Conservation (phyloP, 2,113 vertebrate genomes). For the Hyla sarda region DNA sequence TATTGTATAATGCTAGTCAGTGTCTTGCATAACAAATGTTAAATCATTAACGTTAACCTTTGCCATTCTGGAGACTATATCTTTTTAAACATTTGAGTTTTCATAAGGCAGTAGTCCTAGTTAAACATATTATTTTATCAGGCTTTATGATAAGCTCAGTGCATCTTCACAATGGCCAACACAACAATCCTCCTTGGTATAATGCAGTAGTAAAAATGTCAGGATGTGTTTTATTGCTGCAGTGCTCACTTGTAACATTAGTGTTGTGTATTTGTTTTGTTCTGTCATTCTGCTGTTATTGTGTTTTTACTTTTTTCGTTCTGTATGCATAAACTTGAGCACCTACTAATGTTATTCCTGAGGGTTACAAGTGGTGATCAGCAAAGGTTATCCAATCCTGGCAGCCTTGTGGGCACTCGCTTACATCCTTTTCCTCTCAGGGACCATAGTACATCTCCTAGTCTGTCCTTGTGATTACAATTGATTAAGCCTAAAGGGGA, state of each 20-base stretch:
- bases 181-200: no score
- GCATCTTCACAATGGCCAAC: no score
- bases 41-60: no score
- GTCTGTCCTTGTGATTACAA: constrained; percentile 75
- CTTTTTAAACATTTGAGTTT: no score
- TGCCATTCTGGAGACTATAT: no score
- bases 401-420: constrained; percentile 61
- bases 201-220: not conserved
- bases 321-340: not conserved
- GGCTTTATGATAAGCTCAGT: no score
- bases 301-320: not conserved
- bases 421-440: constrained; percentile 69
- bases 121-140: no score
- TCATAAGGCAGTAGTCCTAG: no score
- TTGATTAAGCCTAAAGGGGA: constrained; percentile 79
- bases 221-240: not conserved
- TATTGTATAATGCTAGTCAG: no score
- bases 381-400: constrained; percentile 62
- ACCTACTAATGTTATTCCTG: not conserved
- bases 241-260: not conserved
- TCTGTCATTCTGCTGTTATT: no score
- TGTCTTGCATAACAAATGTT: no score
- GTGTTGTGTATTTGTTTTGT: not conserved
- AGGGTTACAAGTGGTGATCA: constrained; percentile 32
- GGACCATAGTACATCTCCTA: constrained; percentile 61